Conservation (phyloP, 2,888 invertebrate species). For the Drosophila neonasuta region DNA sequence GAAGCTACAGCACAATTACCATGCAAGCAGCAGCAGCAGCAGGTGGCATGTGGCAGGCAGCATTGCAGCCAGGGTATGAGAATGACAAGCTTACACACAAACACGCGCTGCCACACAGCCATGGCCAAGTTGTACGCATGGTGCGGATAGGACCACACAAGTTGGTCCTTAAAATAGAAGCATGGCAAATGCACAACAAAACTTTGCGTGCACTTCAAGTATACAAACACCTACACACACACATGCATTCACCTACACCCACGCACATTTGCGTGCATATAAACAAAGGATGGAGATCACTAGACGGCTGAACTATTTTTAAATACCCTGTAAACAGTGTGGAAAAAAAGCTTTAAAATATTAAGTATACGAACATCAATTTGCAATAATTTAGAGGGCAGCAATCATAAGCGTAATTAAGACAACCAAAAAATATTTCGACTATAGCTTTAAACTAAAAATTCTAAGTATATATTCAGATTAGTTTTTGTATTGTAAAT, state of each 20-base stretch:
- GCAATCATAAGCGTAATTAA: too few species aligned
- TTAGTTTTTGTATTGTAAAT: too few species aligned
- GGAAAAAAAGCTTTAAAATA: too few species aligned
- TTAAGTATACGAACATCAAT: too few species aligned
- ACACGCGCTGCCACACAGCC: not conserved
- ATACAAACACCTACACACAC: slow-evolving; percentile 20
- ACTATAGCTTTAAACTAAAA: too few species aligned
- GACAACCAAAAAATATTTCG: too few species aligned
- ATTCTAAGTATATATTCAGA: too few species aligned
- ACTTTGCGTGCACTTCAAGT: slow-evolving; percentile 64
- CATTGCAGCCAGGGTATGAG: not conserved
- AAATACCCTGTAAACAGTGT: slow-evolving; percentile 21
- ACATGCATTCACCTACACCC: slow-evolving; percentile 23
- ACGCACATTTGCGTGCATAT: slow-evolving; percentile 11
- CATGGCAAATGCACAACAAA: slow-evolving; percentile 71
- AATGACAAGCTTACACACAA: slow-evolving; percentile 16
- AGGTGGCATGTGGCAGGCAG: slow-evolving; percentile 43
- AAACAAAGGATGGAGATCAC: not conserved
- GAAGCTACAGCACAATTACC: too few species aligned
- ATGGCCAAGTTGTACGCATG: slow-evolving; percentile 20
- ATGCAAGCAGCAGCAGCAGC: too few species aligned
- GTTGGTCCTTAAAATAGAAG: slow-evolving; percentile 55
- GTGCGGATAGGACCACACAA: slow-evolving; percentile 32
- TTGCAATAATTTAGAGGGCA: too few species aligned
- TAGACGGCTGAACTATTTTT: not conserved